Evolutionary conservation across 1,140 invertebrate genomes (phyloP), one percentile per base, ranked within the genome.

Genomic region (Euwallacea fornicatus): DNA sequence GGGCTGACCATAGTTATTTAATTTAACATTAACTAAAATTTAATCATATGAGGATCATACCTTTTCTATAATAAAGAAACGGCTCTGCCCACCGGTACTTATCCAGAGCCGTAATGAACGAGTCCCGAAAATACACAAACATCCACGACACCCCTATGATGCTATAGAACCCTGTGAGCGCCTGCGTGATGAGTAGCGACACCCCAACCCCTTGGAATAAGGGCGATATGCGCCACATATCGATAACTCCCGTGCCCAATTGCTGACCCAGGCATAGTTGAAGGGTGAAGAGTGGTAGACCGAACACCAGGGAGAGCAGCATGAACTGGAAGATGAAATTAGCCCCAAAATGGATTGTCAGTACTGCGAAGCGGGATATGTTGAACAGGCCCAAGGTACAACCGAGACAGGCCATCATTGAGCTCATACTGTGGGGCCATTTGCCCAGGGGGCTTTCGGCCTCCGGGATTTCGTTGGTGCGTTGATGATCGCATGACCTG

Each of bases 171-270:
- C 93, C 93, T 64, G 94, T 88, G 33, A 95, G 84, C 7, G 90
- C 89, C 81, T 95, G 93, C 1, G 89, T 88, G 66, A 92, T 82
- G 7, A 96, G 84, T 61, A 96, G 81, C 0, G 93, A 89, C 63
- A 95, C 89, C 33, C 94, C 94, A 44, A 96, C 91, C 7, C 80
- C 80, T 83, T 93, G 91, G 80, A 96, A 96, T 69, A 96, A 88
- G 0, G 95, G 95, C 55, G 93, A 95, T 75, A 97, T 95, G 74
- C 86, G 89, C 94, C 94, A 97, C 93, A 96, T 95, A 74, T 95
- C 92, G 42, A 96, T 87, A 4, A 92, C 90, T 0, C 94, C 94
- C 0, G 91, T 87, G n/a, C 89, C 88, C 47, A 96, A 83, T 78
- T 93, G 90, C 81, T 95, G 92, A 4, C 95, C 95, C 47, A 96